A percentile compares a stretch with the other conserved stretches of the same genome.
phyloP scores from a whole-genome alignment of 2,888 invertebrate genomes.

The Schrankia costaestrigalis region DNA sequence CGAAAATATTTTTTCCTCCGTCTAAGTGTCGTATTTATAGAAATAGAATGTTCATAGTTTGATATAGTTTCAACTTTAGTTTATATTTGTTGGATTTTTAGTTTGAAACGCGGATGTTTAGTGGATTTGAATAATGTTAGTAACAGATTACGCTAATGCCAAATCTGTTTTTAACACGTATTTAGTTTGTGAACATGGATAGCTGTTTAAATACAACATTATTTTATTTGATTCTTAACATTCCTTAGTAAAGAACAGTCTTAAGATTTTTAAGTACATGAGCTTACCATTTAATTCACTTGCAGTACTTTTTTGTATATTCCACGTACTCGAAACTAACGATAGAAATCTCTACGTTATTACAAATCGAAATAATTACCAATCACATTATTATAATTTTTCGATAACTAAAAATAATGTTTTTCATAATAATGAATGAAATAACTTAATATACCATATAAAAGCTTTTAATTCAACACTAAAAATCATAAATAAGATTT shows the following conservation, averaged over 20 bases:
- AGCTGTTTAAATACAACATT: conserved; percentile 2
- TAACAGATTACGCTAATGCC: conserved; percentile 19
- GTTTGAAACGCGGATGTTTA: conserved; percentile 16
- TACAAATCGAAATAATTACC: conserved; percentile 5
- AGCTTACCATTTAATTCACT: no score
- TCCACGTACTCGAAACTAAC: no score
- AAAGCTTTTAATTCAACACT: conserved; percentile 35
- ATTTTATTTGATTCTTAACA: conserved; percentile 4
- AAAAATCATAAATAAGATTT: conserved; percentile 35
- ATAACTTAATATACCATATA: conserved; percentile 27
- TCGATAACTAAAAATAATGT: conserved; percentile 23
- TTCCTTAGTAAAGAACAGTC: no score
- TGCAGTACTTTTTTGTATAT: no score
- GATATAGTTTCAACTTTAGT: conserved; percentile 57
- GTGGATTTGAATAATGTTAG: conserved; percentile 30
- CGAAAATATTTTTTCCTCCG: conserved; percentile 54
- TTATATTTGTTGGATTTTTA: conserved; percentile 39
- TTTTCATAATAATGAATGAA: conserved; percentile 23
- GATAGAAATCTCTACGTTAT: no score
- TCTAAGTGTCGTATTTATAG: conserved; percentile 75
- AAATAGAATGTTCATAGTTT: conserved; percentile 57
- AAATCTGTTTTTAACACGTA: conserved; percentile 20
- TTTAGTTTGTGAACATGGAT: conserved; percentile 6
- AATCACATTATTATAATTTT: conserved; percentile 14
- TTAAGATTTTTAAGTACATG: no score